A percentile compares a stretch with the other conserved stretches of the same genome.
These are phyloP conservation scores for Lepisosteus oculatus DNA, from an alignment of 2,113 vertebrate species.

Conservation along the genomic window DNA sequence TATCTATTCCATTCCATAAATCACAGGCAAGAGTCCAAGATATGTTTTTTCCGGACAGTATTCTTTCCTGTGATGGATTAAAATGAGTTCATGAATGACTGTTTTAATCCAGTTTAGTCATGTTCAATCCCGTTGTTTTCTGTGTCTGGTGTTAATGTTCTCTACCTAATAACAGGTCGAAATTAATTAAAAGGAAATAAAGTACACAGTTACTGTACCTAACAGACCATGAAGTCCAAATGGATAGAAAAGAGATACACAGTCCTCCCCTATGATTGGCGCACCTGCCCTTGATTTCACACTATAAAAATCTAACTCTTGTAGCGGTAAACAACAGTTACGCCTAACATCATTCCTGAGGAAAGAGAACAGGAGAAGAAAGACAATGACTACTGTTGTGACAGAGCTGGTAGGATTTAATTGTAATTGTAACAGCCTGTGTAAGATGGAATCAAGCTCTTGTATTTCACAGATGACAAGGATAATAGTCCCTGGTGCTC, in stretches of 20 bases:
- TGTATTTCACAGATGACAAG: too few relatives aligned
- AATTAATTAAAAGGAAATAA: slow-evolving; percentile 12
- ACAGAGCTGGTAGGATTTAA: slow-evolving; percentile 34
- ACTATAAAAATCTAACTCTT: neutral
- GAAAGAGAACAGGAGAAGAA: neutral
- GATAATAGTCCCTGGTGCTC: too few relatives aligned
- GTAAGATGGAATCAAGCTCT: too few relatives aligned
- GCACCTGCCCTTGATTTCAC: neutral
- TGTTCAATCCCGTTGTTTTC: slow-evolving; percentile 4
- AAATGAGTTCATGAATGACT: too few relatives aligned
- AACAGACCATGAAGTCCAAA: neutral
- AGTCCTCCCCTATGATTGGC: neutral
- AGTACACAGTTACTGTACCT: neutral
- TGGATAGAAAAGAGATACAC: neutral
- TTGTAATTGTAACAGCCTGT: neutral
- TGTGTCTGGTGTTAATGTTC: neutral
- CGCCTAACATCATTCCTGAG: slow-evolving; percentile 19
- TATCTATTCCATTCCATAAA: too few relatives aligned
- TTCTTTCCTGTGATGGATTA: too few relatives aligned
- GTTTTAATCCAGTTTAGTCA: slow-evolving; percentile 9
- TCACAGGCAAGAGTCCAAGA: too few relatives aligned
- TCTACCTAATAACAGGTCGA: neutral
- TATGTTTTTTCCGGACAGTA: too few relatives aligned
- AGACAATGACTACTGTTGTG: slow-evolving; percentile 30
- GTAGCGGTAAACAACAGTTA: neutral